Evolutionary conservation across 30 jellyfish, hydroid and myxozoan species (phyloP).

Genomic region (Hydra vulgaris): DNA sequence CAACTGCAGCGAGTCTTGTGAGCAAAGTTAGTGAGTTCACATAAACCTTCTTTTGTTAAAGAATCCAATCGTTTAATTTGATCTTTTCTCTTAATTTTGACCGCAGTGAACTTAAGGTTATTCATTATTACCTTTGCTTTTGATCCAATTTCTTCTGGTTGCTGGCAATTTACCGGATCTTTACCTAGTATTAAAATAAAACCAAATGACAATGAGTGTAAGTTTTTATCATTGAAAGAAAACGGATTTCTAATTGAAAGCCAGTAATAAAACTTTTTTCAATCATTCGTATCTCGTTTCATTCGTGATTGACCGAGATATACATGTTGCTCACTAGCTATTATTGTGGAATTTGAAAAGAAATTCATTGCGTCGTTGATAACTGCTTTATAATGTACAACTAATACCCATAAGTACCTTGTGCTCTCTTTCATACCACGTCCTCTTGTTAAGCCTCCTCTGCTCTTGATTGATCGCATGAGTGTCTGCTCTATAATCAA

Average conservation of each 20-base stretch:
- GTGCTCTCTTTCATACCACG: slow-evolving; percentile 38
- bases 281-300: slow-evolving; percentile 18
- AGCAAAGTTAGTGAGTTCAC: slow-evolving; percentile 13
- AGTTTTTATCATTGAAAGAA: neutral
- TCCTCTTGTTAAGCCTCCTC: no score
- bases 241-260: slow-evolving; percentile 5
- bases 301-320: slow-evolving; percentile 41
- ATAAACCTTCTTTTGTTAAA: neutral
- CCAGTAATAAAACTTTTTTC: slow-evolving; percentile 7
- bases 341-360: slow-evolving; percentile 8
- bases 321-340: no score
- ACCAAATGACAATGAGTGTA: slow-evolving; percentile 9
- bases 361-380: slow-evolving; percentile 34
- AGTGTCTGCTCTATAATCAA: no score
- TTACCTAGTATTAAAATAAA: no score
- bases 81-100: no score
- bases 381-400: slow-evolving; percentile 3
- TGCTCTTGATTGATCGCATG: no score
- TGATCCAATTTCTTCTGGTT: no score
- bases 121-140: no score
- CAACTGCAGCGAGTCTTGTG: slow-evolving; percentile 19
- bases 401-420: slow-evolving; percentile 32
- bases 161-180: no score
- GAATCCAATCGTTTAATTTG: slow-evolving; percentile 9
- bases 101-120: no score